These are phyloP conservation scores for Heliconius eleuchia DNA, from an alignment of 1,140 invertebrate species.

Conservation along the genomic window DNA sequence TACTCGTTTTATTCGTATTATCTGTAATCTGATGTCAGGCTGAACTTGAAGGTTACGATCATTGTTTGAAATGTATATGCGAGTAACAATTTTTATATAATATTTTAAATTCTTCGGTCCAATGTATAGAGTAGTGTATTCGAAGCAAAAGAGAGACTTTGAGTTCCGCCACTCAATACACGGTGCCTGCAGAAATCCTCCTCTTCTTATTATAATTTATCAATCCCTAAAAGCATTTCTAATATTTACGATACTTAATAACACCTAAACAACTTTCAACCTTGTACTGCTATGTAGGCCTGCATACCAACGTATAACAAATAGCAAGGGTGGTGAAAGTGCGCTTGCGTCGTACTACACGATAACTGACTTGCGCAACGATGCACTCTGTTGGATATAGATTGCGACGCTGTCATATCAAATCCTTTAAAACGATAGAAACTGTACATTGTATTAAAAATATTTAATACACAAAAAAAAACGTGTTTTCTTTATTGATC, in stretches of 20 bases:
- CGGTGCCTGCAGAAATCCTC: no score
- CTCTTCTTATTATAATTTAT: not conserved
- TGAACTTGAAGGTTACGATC: slow-evolving; percentile 12
- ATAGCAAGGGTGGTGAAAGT: slow-evolving; percentile 21
- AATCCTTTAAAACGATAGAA: no score
- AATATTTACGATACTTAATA: not conserved
- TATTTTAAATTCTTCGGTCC: not conserved
- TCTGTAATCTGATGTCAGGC: slow-evolving; percentile 28
- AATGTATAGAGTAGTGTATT: no score
- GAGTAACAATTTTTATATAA: not conserved
- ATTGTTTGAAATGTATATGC: not conserved
- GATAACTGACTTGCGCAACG: slow-evolving; percentile 5
- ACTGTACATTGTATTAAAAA: no score
- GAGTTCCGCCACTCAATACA: no score
- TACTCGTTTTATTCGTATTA: slow-evolving; percentile 21
- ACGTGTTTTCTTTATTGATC: no score
- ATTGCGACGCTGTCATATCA: no score
- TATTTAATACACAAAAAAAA: no score
- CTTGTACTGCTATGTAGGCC: not conserved
- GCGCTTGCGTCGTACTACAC: slow-evolving; percentile 13
- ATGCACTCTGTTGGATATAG: not conserved
- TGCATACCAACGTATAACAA: slow-evolving; percentile 1
- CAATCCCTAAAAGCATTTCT: not conserved
- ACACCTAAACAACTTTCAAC: not conserved
- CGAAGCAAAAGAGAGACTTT: no score